phyloP scores from a whole-genome alignment of 2,797 vertebrate genomes.

The Brachyrhaphis roseni region DNA sequence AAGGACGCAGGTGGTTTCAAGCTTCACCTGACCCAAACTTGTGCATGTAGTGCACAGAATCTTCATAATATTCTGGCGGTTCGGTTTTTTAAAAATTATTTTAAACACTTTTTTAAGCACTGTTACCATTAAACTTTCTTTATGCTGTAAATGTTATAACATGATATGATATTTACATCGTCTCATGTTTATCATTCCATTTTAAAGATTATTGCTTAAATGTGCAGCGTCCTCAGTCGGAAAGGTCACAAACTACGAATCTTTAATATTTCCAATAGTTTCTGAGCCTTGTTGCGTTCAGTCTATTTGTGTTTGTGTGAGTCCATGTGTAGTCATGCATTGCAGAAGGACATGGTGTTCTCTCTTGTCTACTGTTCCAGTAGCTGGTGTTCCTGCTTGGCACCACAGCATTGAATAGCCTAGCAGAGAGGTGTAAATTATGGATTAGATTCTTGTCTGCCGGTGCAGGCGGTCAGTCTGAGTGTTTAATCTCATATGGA shows the following conservation, averaged over 20 bases:
- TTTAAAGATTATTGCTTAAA: conserved; percentile 10
- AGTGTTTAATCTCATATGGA: conserved; percentile 14
- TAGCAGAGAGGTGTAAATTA: conserved; percentile 77
- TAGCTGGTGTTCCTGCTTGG: conserved; percentile 72
- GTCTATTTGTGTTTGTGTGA: conserved; percentile 18
- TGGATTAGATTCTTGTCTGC: conserved; percentile 71
- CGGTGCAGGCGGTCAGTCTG: conserved; percentile 40
- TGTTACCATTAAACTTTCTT: too few species aligned
- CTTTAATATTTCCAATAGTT: conserved; percentile 12
- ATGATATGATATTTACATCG: neutral
- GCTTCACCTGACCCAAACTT: neutral
- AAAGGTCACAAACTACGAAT: conserved; percentile 12
- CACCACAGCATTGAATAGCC: conserved; percentile 70
- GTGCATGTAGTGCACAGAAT: neutral
- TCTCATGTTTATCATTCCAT: neutral
- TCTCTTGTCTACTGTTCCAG: conserved; percentile 66
- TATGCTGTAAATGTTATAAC: neutral
- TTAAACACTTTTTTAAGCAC: too few species aligned
- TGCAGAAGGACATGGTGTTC: conserved; percentile 67
- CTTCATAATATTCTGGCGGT: neutral
- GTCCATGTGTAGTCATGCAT: conserved; percentile 37
- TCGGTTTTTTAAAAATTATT: neutral
- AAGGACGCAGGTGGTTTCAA: neutral
- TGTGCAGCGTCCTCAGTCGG: conserved; percentile 11
- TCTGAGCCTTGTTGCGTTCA: conserved; percentile 19